These are phyloP conservation scores for Picathartes gymnocephalus DNA, from an alignment of 2,113 vertebrate genomes.

Conservation along the genomic window DNA sequence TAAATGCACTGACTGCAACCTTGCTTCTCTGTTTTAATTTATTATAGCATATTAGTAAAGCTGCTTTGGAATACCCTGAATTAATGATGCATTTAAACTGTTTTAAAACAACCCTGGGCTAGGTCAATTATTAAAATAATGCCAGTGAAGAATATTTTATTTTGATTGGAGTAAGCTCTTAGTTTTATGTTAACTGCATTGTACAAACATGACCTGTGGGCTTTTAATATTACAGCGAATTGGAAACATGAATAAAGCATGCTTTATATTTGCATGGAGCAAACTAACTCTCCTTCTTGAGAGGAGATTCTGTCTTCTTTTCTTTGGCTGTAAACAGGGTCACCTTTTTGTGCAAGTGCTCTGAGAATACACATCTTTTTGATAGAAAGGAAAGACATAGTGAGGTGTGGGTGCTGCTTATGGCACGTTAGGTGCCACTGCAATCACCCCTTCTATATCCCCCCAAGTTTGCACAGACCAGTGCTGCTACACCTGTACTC, in stretches of 20 bases:
- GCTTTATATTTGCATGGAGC: background rate
- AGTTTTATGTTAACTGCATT: slow-evolving; percentile 40
- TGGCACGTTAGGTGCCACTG: background rate
- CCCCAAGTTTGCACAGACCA: background rate
- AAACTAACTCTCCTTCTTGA: background rate
- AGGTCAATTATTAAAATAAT: slow-evolving; percentile 67
- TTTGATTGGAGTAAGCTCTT: slow-evolving; percentile 56
- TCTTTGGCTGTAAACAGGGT: background rate
- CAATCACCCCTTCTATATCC: background rate
- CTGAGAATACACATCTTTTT: background rate
- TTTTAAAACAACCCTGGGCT: slow-evolving; percentile 62
- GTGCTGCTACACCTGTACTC: background rate
- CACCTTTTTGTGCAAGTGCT: background rate
- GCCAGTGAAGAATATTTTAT: slow-evolving; percentile 55
- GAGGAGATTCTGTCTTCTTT: background rate
- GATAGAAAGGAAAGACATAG: background rate
- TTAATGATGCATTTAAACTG: slow-evolving; percentile 71
- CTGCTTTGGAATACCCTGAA: slow-evolving; percentile 63
- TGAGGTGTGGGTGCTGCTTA: background rate
- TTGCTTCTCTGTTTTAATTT: slow-evolving; percentile 60
- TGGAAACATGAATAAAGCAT: background rate
- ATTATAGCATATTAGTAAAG: slow-evolving; percentile 56
- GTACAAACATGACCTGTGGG: slow-evolving; percentile 3
- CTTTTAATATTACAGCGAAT: background rate
- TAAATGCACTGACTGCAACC: background rate